Evolutionary conservation across 2,888 invertebrate genomes (phyloP).

Genomic region (Macrosoma leucophasiata): DNA sequence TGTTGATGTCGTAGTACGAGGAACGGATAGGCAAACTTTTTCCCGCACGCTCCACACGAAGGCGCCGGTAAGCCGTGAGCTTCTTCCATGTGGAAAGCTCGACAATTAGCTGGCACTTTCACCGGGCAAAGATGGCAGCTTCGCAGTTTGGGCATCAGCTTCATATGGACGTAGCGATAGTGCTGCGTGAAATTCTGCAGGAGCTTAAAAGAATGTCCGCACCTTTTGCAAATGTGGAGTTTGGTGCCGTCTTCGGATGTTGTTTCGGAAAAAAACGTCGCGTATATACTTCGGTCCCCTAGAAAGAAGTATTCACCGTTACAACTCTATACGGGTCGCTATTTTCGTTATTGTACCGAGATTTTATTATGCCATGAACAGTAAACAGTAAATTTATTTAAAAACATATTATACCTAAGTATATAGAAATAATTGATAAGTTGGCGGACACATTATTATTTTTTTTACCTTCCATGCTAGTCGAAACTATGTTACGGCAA

Average conservation of each 20-base stretch:
- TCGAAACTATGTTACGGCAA: no score
- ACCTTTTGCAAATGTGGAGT: slow-evolving; percentile 33
- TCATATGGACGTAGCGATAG: slow-evolving; percentile 40
- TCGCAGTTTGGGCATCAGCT: slow-evolving; percentile 33
- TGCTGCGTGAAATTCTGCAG: slow-evolving; percentile 40
- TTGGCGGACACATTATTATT: slow-evolving; percentile 19
- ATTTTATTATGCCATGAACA: not conserved
- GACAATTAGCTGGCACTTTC: slow-evolving; percentile 33
- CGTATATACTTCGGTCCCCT: not conserved
- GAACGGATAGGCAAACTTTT: slow-evolving; percentile 38
- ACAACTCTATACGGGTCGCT: not conserved
- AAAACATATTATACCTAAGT: not conserved
- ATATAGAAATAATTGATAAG: slow-evolving; percentile 2
- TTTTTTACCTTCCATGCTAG: no score
- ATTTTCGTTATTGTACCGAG: not conserved
- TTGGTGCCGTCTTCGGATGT: slow-evolving; percentile 12
- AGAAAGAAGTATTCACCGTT: slow-evolving; percentile 1
- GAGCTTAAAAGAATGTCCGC: slow-evolving; percentile 32
- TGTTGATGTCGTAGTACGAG: slow-evolving; percentile 38
- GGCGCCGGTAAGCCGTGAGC: slow-evolving; percentile 39
- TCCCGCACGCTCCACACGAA: slow-evolving; percentile 39
- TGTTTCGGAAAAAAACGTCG: not conserved
- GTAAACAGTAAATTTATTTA: no score
- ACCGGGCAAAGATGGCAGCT: slow-evolving; percentile 42
- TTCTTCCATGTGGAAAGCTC: slow-evolving; percentile 38